These are phyloP conservation scores for Tachina lurida DNA, from an alignment of 2,888 invertebrate genomes.

Conservation along the genomic window DNA sequence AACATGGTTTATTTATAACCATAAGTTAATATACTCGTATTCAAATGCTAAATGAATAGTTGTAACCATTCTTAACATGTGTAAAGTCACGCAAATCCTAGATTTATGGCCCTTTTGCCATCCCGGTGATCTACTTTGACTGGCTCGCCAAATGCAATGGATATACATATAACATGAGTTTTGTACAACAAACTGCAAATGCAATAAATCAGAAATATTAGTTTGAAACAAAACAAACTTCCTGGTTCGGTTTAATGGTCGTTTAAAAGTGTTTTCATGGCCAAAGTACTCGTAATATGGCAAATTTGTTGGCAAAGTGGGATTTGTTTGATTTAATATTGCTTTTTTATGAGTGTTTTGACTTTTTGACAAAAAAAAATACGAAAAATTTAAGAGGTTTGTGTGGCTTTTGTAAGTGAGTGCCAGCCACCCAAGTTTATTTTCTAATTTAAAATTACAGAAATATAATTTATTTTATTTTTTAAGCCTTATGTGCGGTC, in stretches of 20 bases:
- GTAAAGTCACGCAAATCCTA: conserved; percentile 50
- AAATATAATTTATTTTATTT: no score
- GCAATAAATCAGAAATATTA: conserved; percentile 64
- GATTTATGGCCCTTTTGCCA: conserved; percentile 59
- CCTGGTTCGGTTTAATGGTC: conserved; percentile 58
- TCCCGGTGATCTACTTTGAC: conserved; percentile 61
- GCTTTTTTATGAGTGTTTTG: conserved; percentile 52
- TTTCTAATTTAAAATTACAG: not conserved
- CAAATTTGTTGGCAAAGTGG: conserved; percentile 56
- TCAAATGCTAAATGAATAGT: not conserved
- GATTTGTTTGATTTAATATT: conserved; percentile 55
- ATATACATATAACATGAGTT: not conserved
- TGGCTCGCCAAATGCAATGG: conserved; percentile 20
- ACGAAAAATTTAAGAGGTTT: not conserved
- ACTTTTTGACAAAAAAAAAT: conserved; percentile 31
- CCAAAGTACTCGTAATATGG: conserved; percentile 29
- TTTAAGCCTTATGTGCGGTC: no score
- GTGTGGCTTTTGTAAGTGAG: not conserved
- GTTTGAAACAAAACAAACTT: conserved; percentile 54
- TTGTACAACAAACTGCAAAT: conserved; percentile 19
- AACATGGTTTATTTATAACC: conserved; percentile 47
- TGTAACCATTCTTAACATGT: conserved; percentile 48
- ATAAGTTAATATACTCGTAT: conserved; percentile 4
- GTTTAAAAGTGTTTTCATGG: conserved; percentile 50
- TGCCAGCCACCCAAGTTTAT: conserved; percentile 45